A percentile compares a stretch with the other conserved stretches of the same genome.
Conservation (phyloP, 2,888 invertebrate genomes). For the Limnephilus rhombicus region DNA sequence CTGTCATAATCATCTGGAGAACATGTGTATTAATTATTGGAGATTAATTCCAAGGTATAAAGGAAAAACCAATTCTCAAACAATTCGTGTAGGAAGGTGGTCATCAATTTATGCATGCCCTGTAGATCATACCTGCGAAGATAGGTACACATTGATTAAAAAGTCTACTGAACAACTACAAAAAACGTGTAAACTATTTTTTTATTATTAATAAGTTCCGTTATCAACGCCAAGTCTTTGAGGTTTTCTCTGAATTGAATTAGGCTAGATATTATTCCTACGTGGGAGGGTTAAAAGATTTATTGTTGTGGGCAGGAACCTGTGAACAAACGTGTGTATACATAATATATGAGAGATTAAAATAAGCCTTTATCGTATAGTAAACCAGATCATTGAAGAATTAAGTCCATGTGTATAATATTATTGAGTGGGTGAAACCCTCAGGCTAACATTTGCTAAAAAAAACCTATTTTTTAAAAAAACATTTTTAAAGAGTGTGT, state of each 20-base stretch:
- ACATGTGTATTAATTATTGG: constrained; percentile 47
- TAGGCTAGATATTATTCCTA: background rate
- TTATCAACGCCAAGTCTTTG: background rate
- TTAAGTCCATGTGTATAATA: background rate
- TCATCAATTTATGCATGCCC: constrained; percentile 38
- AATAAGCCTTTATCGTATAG: background rate
- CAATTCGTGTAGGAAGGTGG: constrained; percentile 6
- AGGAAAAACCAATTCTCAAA: background rate
- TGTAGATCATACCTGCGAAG: constrained; percentile 12
- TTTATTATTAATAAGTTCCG: background rate
- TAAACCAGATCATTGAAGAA: background rate
- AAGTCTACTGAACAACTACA: background rate
- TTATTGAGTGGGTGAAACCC: background rate
- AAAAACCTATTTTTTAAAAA: background rate
- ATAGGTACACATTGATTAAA: constrained; percentile 20
- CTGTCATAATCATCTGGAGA: constrained; percentile 38
- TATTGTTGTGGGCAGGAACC: background rate
- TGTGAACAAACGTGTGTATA: background rate
- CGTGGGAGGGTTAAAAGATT: background rate
- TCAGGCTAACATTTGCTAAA: background rate
- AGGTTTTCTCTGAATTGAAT: background rate
- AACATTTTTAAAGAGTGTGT: background rate
- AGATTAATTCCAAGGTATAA: constrained; percentile 23
- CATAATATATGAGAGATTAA: background rate
- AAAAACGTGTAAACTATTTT: background rate